A percentile compares a stretch with the other conserved stretches of the same genome.
Evolutionary conservation across 1,140 invertebrate genomes (phyloP).

Genomic region (Drosophila sechellia): DNA sequence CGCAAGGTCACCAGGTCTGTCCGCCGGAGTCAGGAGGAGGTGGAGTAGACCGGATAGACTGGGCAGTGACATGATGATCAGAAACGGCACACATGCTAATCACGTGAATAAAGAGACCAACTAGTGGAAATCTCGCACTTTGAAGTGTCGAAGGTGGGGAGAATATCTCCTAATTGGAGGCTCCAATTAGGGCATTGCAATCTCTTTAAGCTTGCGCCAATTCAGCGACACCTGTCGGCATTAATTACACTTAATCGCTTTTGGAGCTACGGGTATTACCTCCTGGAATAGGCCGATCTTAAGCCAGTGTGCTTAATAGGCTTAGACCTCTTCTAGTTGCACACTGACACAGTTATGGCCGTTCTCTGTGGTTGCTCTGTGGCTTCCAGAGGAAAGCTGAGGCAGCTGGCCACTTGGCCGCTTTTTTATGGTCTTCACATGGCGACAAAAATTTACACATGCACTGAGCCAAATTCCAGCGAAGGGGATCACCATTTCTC

Average conservation of each 20-base stretch:
- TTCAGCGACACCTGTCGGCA: constrained; percentile 63
- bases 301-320: constrained; percentile 60
- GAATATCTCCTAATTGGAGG: constrained; percentile 42
- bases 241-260: constrained; percentile 68
- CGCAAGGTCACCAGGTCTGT: constrained; percentile 98
- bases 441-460: constrained; percentile 20
- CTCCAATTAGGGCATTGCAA: constrained; percentile 55
- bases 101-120: constrained; percentile 54
- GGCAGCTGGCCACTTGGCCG: constrained; percentile 41
- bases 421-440: constrained; percentile 58
- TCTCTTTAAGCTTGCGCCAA: constrained; percentile 58
- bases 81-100: constrained; percentile 13
- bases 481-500: not conserved
- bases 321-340: constrained; percentile 50
- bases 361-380: constrained; percentile 12
- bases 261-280: constrained; percentile 20
- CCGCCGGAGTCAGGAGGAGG: constrained; percentile 89
- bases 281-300: constrained; percentile 56
- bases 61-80: constrained; percentile 4
- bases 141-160: constrained; percentile 28
- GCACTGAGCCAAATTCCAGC: constrained; percentile 7
- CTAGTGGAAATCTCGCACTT: constrained; percentile 32
- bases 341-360: constrained; percentile 53
- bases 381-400: constrained; percentile 7
- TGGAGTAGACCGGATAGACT: constrained; percentile 17